Evolutionary conservation across 2,888 invertebrate species (phyloP), one percentile per base, ranked within the genome.

Genomic region (Synanthedon andrenaeformis): DNA sequence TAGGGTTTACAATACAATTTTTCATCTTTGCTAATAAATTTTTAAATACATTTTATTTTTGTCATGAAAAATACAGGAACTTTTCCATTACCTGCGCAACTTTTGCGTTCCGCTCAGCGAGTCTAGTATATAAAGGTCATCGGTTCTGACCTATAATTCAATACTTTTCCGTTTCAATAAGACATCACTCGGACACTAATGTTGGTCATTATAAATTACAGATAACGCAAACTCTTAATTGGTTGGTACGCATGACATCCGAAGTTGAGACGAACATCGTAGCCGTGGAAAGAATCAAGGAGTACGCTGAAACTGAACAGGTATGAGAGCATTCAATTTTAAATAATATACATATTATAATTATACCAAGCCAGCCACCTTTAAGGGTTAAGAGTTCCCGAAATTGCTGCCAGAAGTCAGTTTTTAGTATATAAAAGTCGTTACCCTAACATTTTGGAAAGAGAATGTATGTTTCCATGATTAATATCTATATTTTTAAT

Each of bases 211-310:
- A 10, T 35, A 10, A 35, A 35, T 45, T 45, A 8, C 73, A 96
- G 95, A 94, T 96, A 57, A 98, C 98, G 0, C 96, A 96, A 90
- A 96, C 96, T 0, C 86, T 99, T 49, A 99, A 98, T 82, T 98
- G 97, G 96, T 88, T 99, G 64, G 97, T 99, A 23, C 90, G 98
- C 60, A 97, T 97, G 96, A 95, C 96, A 0, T 96, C 96, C 1
- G 98, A 98, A 72, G 94, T 99, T 49, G 99, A 99, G 88, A 97
- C 98, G 0, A 98, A 98, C 78, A 97, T 98, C 65, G 98, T 98
- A 0, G 96, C 98, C 3, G 97, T 98, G 1, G 98, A 99, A 81
- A 92, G 99, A 74, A 96, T 98, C 69, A 96, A 97, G 74, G 98
- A 99, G 74, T 99, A 98, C 71, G 93, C 94, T 0, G 96, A 96